Conservation (phyloP, 2,113 vertebrate genomes). For the Mustela nigripes region DNA sequence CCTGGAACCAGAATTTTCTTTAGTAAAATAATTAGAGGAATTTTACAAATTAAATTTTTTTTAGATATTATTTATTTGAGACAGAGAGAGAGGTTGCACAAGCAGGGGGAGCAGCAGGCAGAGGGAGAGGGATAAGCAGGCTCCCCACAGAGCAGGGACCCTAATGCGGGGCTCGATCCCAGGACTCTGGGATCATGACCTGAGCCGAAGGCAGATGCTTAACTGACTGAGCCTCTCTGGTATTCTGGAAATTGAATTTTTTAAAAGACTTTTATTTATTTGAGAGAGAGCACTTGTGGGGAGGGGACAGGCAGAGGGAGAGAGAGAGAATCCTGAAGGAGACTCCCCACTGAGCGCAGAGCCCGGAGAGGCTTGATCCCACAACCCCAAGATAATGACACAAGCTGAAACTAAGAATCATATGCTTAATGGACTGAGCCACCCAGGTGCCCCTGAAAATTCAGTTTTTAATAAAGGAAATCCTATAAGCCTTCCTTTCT, state of each 20-base stretch:
- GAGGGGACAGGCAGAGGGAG: background rate
- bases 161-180: rapidly evolving
- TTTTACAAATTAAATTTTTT: background rate
- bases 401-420: background rate
- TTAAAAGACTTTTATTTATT: background rate
- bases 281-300: background rate
- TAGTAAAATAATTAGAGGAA: constrained; percentile 33
- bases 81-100: background rate
- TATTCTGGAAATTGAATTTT: background rate
- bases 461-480: constrained; percentile 40
- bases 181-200: background rate
- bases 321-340: background rate
- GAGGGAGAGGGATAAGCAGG: background rate
- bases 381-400: no score
- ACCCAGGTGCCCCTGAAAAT: background rate
- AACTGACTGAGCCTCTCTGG: background rate
- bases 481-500: background rate
- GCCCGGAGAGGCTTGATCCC: background rate
- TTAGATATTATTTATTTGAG: background rate
- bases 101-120: background rate
- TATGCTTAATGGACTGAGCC: background rate
- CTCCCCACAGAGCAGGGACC: background rate
- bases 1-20: background rate
- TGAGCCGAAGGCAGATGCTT: no score
- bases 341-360: no score